Base-by-base conservation (phyloP, 2,797 vertebrate genomes). In the Ctenosaura bakeri region DNA sequence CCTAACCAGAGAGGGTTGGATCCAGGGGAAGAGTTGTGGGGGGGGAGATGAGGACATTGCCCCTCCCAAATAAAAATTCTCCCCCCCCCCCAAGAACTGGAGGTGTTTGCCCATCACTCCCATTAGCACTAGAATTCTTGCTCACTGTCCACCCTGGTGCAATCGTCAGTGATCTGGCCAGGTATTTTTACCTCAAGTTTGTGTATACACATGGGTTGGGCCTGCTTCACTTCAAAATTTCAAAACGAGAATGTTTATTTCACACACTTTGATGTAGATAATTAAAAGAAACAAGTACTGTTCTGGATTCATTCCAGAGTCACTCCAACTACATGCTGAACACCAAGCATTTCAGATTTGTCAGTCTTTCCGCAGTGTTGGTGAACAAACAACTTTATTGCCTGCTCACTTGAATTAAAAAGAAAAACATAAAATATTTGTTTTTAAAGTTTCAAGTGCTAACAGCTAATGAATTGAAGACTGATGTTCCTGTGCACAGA, bases 381-480 rank as follows among this genome's bases (percentile, higher is more conserved):
- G 50, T 88, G 90, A 93, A 86, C 90, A 94, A 76, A 50, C 1
- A 2, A 88, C 77, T 0, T 0, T 90, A 52, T 64, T 2, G 83
- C 86, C 94, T 89, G 92, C 91, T 69, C 88, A 66, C 88, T 88
- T 91, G 66, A 69, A 92, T 82, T 13, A 91, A 59, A 71, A 76
- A 24, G 90, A 94, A 95, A 85, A 94, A 96, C 50, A 85, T 66
- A 26, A 32, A 78, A 89, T 89, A 29, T 95, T 95, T 93, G 86
- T 94, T 90, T 88, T 83, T 84, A 3, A 85, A 86, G 94, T 96
- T 96, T 96, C 89, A 94, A 94, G 74, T 96, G 92, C 91, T 94
- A 96, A 95, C 94, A 96, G 88, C 79, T 50, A 89, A 82, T 85
- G 89, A 96, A 95, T 94, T 90, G 90, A 94, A 92, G 90, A 87